Percentiles rank a stretch among this genome's conserved stretches.
Conservation (phyloP, 1,140 invertebrate species). For the Hormaphis cornu region DNA sequence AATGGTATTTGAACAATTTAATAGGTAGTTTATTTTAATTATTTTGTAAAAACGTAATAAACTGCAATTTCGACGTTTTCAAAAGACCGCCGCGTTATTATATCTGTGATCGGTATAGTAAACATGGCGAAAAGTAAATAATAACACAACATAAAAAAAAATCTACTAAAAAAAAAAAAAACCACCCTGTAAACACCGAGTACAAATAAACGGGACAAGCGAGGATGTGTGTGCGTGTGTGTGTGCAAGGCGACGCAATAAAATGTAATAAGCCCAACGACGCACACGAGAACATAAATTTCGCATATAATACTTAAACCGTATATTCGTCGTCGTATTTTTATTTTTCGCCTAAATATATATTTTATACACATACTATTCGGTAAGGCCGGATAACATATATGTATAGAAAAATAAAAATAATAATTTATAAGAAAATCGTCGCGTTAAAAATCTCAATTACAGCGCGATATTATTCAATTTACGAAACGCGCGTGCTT, state of each 20-base stretch:
- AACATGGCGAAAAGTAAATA: too few relatives aligned
- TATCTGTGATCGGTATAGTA: too few relatives aligned
- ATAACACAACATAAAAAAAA: too few relatives aligned
- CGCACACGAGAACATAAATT: slow-evolving; percentile 16
- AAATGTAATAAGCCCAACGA: slow-evolving; percentile 11
- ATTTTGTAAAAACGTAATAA: too few relatives aligned
- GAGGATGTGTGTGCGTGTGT: not conserved
- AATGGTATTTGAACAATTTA: too few relatives aligned
- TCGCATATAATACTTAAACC: not conserved
- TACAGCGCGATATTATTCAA: slow-evolving; percentile 20
- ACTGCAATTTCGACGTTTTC: too few relatives aligned
- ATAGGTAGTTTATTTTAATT: too few relatives aligned
- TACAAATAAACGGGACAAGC: not conserved
- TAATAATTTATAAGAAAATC: slow-evolving; percentile 10
- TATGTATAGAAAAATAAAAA: not conserved
- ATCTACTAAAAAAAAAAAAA: too few relatives aligned
- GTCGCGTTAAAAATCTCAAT: slow-evolving; percentile 1
- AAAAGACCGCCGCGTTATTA: too few relatives aligned
- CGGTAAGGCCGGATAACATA: too few relatives aligned
- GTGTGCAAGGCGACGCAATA: not conserved
- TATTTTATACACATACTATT: not conserved
- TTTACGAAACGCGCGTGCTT: not conserved
- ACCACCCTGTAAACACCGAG: too few relatives aligned
- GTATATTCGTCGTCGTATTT: not conserved
- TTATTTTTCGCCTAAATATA: not conserved